Evolutionary conservation across 92 coral and sea anemone genomes (phyloP), one percentile per base, ranked within the genome.

Genomic region (Anthopleura xanthogrammica): DNA sequence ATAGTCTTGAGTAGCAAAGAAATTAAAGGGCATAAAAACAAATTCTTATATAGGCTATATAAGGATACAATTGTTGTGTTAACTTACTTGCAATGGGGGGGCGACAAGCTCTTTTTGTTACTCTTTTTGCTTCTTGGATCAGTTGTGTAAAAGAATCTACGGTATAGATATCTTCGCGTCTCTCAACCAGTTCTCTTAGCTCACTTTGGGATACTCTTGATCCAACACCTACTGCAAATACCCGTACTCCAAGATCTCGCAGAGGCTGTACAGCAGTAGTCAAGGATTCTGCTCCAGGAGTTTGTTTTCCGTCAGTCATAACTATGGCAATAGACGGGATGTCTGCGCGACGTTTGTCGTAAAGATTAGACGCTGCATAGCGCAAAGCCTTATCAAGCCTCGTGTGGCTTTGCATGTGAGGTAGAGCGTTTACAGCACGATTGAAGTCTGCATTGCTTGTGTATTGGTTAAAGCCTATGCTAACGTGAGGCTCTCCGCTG

Each of bases 171-270:
- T 92, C 98, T 17, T 86, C 85, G 16, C 70, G n/a, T 3, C 92
- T 80, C 60, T 86, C 80, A 20, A 87, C 97, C 77, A 89, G 17
- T 40, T 86, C 86, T 39, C 79, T 78, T 71, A 94, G 50, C 52
- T 92, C 90, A 20, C 24, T 84, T 39, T 86, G 87, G 22, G 91
- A 52, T 36, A 92, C 92, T 48, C 84, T 80, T 20, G 93, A 83
- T 41, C 98, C 98, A 46, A 94, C 98, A 54, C 95, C 95, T 4
- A 94, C 89, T 0, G 91, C 98, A 68, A 94, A 85, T 13, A 94
- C 86, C 20, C 98, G 98, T 24, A 94, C 98, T 43, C 98, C 93
- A 19, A 86, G 89, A 20, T 66, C 88, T 41, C 89, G 91, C 16
- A 94, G 91, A 39, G 93, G 95, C 46, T 83, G 60, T 22, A 94